Evolutionary conservation across 2,797 vertebrate species (phyloP).

Genomic region (Anas georgica): DNA sequence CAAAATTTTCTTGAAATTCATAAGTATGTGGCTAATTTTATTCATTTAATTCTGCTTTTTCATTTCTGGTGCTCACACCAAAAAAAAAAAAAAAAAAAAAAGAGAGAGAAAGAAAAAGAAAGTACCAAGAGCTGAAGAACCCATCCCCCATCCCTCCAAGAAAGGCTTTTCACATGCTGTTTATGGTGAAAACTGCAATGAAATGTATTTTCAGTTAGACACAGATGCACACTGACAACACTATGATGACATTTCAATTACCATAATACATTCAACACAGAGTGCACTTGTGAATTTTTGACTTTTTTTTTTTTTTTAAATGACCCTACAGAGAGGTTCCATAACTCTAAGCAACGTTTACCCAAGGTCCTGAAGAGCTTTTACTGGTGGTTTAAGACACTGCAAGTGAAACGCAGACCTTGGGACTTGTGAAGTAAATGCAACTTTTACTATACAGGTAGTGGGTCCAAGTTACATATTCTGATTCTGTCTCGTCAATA

Average conservation of each 20-base stretch:
- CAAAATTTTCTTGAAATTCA: background rate
- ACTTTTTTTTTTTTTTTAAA: background rate
- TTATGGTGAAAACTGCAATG: background rate
- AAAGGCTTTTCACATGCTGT: background rate
- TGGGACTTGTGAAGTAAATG: background rate
- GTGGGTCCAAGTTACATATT: background rate
- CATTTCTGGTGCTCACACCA: background rate
- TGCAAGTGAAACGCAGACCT: background rate
- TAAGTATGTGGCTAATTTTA: background rate
- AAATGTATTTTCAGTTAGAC: conserved; percentile 43
- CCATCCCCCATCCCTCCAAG: background rate
- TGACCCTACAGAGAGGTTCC: background rate
- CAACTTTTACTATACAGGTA: background rate
- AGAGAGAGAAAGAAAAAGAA: background rate
- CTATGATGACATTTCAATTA: conserved; percentile 25
- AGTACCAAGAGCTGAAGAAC: background rate
- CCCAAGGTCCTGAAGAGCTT: background rate
- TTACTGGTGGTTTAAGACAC: background rate
- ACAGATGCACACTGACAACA: conserved; percentile 21
- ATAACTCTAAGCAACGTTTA: background rate
- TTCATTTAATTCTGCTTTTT: background rate
- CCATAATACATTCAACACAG: background rate
- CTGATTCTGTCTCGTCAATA: background rate
- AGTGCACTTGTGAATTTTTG: conserved; percentile 2
- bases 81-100: background rate